Evolutionary conservation across 2,888 invertebrate species (phyloP).

Genomic region (Diarsia brunnea): DNA sequence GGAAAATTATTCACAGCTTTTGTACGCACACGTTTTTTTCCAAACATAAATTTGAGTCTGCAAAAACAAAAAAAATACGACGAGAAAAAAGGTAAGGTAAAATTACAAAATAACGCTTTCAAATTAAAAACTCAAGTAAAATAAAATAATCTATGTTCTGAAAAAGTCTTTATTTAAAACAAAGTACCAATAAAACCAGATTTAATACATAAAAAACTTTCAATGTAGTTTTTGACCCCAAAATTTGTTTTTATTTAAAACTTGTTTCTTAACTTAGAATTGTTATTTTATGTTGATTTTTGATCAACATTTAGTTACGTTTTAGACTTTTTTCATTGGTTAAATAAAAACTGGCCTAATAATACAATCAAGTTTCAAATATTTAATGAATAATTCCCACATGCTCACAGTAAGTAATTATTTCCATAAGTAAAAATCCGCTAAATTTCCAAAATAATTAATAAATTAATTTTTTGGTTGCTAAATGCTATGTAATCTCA

Average conservation of each 20-base stretch:
- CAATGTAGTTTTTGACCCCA: conserved; percentile 13
- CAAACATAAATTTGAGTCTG: neutral
- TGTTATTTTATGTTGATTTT: conserved; percentile 11
- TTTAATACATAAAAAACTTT: neutral
- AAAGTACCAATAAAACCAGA: neutral
- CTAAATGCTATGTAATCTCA: neutral
- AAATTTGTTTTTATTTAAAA: conserved; percentile 22
- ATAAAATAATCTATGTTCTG: neutral
- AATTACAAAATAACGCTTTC: no score
- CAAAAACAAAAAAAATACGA: neutral
- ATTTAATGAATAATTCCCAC: neutral
- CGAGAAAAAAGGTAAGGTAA: neutral
- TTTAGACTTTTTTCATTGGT: neutral
- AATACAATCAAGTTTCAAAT: neutral
- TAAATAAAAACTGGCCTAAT: neutral
- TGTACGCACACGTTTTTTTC: neutral
- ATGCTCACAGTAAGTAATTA: neutral
- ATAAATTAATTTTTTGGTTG: neutral
- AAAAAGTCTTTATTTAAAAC: neutral
- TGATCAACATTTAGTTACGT: neutral
- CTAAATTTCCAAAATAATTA: neutral
- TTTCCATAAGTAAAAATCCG: neutral
- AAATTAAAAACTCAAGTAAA: neutral
- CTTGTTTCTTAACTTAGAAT: neutral
- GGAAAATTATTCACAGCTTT: neutral